phyloP scores from a whole-genome alignment of 2,113 vertebrate genomes.

The Phylloscopus whistleri region DNA sequence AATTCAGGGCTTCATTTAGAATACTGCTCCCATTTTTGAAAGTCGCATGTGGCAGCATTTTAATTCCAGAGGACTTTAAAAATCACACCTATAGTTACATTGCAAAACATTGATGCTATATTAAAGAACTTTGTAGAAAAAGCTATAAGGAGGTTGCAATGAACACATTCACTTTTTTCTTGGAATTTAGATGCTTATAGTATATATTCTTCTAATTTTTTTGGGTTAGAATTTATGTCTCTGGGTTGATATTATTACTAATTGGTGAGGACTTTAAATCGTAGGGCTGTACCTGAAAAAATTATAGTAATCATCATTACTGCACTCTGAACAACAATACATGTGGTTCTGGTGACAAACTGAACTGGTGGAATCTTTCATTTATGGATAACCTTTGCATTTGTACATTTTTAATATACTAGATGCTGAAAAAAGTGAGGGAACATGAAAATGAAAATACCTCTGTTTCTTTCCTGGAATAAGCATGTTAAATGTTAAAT shows the following conservation, averaged over 20 bases:
- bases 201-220: neutral
- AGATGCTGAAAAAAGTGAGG: neutral
- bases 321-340: neutral
- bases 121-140: neutral
- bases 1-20: neutral
- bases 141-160: neutral
- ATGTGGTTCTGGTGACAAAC: neutral
- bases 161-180: neutral
- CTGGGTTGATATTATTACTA: neutral
- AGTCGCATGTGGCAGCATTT: neutral
- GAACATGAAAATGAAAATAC: neutral
- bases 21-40: neutral
- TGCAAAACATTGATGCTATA: neutral
- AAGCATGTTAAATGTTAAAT: neutral
- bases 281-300: neutral
- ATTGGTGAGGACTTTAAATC: neutral
- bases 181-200: neutral
- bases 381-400: neutral
- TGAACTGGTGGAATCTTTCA: neutral
- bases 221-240: neutral
- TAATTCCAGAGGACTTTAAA: neutral
- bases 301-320: neutral
- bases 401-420: neutral
- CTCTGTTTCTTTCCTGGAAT: neutral
- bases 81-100: neutral